phyloP scores from a whole-genome alignment of 2,888 invertebrate species.

The Pseudeuparius sepicola region DNA sequence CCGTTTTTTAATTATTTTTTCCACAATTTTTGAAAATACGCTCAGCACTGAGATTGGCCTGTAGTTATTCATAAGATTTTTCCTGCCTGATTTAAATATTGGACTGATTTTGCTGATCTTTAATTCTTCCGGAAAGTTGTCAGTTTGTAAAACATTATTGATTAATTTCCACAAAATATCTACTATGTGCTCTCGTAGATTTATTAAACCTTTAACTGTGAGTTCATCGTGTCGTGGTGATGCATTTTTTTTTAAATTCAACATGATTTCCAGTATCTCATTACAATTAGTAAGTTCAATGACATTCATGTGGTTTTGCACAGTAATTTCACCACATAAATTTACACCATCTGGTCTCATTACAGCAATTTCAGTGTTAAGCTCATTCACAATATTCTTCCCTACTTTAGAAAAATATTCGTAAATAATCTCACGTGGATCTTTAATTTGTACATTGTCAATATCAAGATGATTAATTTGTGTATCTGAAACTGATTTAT shows the following conservation, averaged over 20 bases:
- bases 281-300: constrained; percentile 4
- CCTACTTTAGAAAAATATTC: constrained; percentile 5
- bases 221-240: not conserved
- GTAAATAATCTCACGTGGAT: not conserved
- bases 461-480: not conserved
- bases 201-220: not conserved
- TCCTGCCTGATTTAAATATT: constrained; percentile 7
- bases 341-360: not conserved
- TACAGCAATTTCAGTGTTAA: not conserved
- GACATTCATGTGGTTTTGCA: constrained; percentile 1
- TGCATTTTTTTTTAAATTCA: constrained; percentile 3
- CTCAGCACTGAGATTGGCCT: constrained; percentile 2
- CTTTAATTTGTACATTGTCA: not conserved
- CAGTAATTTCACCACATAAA: constrained; percentile 1
- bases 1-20: not conserved
- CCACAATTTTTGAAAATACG: constrained; percentile 4
- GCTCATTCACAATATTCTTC: constrained; percentile 3
- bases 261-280: constrained; percentile 5
- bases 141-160: constrained; percentile 1
- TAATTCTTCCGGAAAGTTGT: constrained; percentile 7
- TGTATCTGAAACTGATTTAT: too few species aligned
- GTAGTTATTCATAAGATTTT: constrained; percentile 5
- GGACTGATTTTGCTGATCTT: constrained; percentile 5
- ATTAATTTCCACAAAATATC: not conserved
- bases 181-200: constrained; percentile 2